Evolutionary conservation across 2,888 invertebrate species (phyloP), one percentile per base, ranked within the genome.

Genomic region (Drosophila setosimentum): DNA sequence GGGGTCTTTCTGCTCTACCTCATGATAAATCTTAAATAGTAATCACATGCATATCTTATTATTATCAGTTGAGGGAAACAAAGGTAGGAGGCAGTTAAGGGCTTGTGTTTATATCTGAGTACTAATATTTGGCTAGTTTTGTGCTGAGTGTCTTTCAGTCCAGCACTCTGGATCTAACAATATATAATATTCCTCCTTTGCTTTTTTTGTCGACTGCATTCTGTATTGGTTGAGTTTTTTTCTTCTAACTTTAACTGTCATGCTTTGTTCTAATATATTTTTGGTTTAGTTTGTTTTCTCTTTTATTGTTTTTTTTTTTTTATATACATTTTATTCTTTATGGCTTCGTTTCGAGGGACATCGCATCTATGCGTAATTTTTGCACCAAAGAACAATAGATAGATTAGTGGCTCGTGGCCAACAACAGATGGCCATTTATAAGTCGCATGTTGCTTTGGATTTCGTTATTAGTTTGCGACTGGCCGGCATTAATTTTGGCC

Each of bases 201-300:
- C 13, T 3, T 50, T 49, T 49, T 63, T 49, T 67, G 37, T 48
- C 45, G 45, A 27, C 45, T 64, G 49, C 58, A 55, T 71, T 73
- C 68, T 68, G 68, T 71, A 76, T 79, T 67, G 70, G 73, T 76
- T 66, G 54, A 66, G 67, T 80, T 84, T 87, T 68, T 76, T 71
- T 24, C n/a, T 21, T 33, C 80, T 78, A 76, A 72, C 73, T 71
- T 86, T 83, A 83, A 83, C 89, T 88, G 89, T 83, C 89, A 71
- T 68, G 71, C 68, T 65, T 55, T 73, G 65, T 66, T 72, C 45
- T 73, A 69, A 32, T 57, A 49, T 64, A 61, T 59, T 58, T 76
- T 48, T 45, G 70, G 18, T 59, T 63, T 57, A 30, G 29, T 45
- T 45, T 62, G 27, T 58, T 58, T 64, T 66, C 63, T 65, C 21